Percentiles rank a stretch among this genome's conserved stretches.
Conservation (phyloP, 2,113 vertebrate species). For the Kobus ellipsiprymnus region DNA sequence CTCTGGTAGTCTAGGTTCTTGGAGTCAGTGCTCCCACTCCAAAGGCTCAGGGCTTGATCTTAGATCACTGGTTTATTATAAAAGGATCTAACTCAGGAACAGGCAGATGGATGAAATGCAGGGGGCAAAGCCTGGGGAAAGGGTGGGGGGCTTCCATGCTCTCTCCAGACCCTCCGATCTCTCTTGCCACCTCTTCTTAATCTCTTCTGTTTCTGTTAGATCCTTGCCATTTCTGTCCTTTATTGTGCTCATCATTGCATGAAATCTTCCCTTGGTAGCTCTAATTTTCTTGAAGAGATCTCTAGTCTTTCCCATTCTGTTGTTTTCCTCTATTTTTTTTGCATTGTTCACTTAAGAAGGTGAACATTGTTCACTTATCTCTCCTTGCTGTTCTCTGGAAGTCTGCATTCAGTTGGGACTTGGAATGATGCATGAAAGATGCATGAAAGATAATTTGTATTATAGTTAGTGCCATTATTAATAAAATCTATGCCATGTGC, state of each 20-base stretch:
- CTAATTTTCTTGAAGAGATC: background rate
- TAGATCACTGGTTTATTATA: background rate
- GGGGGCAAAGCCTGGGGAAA: background rate
- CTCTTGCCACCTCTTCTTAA: background rate
- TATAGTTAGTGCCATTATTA: background rate
- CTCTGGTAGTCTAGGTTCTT: background rate
- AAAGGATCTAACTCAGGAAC: background rate
- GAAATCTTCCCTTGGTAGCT: background rate
- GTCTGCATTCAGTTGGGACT: background rate
- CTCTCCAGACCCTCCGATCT: background rate
- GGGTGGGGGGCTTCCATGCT: background rate
- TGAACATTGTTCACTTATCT: background rate
- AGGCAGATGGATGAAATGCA: background rate
- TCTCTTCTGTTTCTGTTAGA: background rate
- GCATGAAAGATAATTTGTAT: background rate
- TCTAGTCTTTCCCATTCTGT: background rate
- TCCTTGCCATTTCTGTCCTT: background rate
- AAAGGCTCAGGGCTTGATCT: background rate
- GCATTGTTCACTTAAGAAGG: background rate
- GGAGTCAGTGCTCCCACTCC: background rate
- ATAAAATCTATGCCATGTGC: background rate
- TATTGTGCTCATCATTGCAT: background rate
- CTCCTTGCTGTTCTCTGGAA: background rate
- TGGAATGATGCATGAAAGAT: background rate
- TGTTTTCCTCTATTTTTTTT: background rate